Evolutionary conservation across 2,888 invertebrate genomes (phyloP), one percentile per base, ranked within the genome.

Genomic region (Scaptomyza tumidula): DNA sequence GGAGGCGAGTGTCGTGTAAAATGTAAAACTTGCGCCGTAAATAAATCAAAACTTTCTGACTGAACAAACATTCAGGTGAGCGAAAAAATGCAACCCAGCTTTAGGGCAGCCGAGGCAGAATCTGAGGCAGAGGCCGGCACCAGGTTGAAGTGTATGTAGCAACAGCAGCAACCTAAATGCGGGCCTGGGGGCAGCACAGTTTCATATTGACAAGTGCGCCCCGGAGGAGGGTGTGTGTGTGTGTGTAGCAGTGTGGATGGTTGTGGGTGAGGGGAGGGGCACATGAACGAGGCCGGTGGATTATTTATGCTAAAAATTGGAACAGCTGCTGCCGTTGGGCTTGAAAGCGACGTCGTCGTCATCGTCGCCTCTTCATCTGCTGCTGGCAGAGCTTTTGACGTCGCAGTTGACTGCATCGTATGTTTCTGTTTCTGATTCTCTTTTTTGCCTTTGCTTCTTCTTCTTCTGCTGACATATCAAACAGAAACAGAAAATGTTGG

Each of bases 1-100:
- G 88, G 88, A 86, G 86, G 88, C 89, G 85, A 86, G 86, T 86
- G 86, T 88, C 89, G 89, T 86, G 86, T 86, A 86, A 88, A 88
- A 86, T 88, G 88, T 88, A 86, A 85, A 86, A 86, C 86, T 86
- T 86, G 86, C 74, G 80, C 79, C 86, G 86, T 88, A 88, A 86
- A 88, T 88, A 88, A 88, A 88, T 90, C 88, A 90, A 90, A 89
- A 89, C 75, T 86, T 88, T 89, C 86, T 86, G 82, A 88, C 85
- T 88, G 88, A 87, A 79, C 84, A 79, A 89, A 85, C 78, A 85
- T 80, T 82, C 85, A 88, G 86, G 89, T 85, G 88, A 84, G 89
- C 86, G 86, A 87, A 87, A 86, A 82, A 86, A 84, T 85, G 87
- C 85, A 85, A 71, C 78, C 58, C 70, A 67, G 66, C 64, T 27